Conservation (phyloP, 2,113 vertebrate genomes). For the Galeopterus variegatus region DNA sequence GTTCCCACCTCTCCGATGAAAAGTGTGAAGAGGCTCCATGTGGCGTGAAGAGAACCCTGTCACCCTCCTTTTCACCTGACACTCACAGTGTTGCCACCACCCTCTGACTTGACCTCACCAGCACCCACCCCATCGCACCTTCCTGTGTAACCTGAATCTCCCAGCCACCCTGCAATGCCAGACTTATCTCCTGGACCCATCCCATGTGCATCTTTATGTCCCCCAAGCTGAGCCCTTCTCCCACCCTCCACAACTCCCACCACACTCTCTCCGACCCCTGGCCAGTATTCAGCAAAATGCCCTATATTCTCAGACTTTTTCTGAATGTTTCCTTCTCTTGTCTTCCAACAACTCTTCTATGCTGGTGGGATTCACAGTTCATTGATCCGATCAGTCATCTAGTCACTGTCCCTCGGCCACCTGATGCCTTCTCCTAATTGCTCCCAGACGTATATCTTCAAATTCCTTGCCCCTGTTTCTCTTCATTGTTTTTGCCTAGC, state of each 20-base stretch:
- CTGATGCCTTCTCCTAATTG: background rate
- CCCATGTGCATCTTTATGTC: background rate
- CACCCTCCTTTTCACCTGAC: accelerated
- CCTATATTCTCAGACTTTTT: background rate
- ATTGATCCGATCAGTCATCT: background rate
- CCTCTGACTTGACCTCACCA: too few species aligned
- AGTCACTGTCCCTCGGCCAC: background rate
- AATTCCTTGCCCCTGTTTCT: background rate
- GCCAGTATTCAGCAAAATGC: background rate
- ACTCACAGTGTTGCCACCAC: accelerated
- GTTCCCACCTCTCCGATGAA: background rate
- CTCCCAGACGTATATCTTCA: background rate
- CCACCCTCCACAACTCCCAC: background rate
- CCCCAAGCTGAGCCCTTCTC: background rate
- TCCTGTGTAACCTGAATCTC: background rate
- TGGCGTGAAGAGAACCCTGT: too few species aligned
- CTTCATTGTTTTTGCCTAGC: background rate
- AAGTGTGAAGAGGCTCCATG: too few species aligned
- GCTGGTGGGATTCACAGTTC: background rate
- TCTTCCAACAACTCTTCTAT: background rate
- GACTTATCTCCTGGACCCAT: background rate
- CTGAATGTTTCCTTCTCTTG: background rate
- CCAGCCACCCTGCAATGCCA: accelerated
- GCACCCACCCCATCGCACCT: too few species aligned
- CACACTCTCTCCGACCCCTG: background rate